Conservation (phyloP, 2,113 vertebrate genomes). For the Isurus oxyrinchus region DNA sequence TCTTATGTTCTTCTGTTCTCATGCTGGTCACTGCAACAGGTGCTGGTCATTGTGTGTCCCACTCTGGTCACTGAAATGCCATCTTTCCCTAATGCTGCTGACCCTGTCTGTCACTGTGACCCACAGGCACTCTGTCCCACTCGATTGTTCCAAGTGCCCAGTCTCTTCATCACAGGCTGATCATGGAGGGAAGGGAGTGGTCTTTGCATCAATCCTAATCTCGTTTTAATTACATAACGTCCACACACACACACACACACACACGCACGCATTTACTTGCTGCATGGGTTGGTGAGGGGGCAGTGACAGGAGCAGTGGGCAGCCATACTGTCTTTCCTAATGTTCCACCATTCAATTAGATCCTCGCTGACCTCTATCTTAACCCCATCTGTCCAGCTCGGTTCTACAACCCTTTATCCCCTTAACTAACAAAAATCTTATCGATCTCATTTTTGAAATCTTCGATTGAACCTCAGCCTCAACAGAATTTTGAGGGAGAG, state of each 20-base stretch:
- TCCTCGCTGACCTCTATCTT: neutral
- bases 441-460: too few species aligned
- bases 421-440: too few species aligned
- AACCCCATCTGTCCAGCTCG: neutral
- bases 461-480: too few species aligned
- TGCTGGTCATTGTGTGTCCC: too few species aligned
- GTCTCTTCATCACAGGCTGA: neutral
- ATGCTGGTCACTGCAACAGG: too few species aligned
- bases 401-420: too few species aligned
- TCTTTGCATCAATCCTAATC: neutral
- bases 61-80: neutral
- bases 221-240: neutral
- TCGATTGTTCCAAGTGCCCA: neutral
- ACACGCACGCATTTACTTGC: neutral
- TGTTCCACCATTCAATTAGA: neutral
- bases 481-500: too few species aligned
- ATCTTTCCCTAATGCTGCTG: neutral
- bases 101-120: neutral
- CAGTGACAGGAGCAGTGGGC: neutral
- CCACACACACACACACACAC: neutral
- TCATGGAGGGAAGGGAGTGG: neutral
- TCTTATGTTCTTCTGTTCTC: too few species aligned
- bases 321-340: too few species aligned
- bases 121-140: too few species aligned
- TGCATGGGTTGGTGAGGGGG: neutral